phyloP scores from a whole-genome alignment of 2,888 invertebrate species.

The Cerceris ruficornis region DNA sequence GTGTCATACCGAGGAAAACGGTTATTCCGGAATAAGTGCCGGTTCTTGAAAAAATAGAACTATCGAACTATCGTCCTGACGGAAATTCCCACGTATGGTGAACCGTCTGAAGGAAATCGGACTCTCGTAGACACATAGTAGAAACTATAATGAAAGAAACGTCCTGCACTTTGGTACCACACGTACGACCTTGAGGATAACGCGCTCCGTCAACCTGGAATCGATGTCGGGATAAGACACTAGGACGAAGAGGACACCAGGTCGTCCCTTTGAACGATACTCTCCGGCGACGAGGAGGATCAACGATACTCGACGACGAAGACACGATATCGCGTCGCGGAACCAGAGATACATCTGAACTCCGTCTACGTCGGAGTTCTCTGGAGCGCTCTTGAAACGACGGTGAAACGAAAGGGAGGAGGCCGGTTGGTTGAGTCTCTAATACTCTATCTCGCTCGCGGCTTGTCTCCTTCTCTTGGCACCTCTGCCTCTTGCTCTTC shows the following conservation, averaged over 20 bases:
- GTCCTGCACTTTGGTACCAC: too few species aligned
- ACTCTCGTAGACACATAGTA: too few species aligned
- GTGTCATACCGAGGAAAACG: too few species aligned
- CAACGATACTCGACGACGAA: not conserved
- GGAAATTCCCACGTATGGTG: too few species aligned
- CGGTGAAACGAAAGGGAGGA: constrained; percentile 56
- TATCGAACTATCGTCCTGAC: too few species aligned
- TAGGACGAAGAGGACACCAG: not conserved
- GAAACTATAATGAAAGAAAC: too few species aligned
- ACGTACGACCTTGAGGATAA: not conserved
- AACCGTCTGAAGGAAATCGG: too few species aligned
- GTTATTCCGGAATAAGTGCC: too few species aligned
- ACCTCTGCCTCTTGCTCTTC: constrained; percentile 39
- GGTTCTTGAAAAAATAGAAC: too few species aligned
- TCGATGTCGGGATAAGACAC: not conserved
- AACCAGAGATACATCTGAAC: constrained; percentile 3
- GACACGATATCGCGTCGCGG: not conserved
- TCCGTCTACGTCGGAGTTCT: not conserved
- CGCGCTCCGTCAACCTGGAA: too few species aligned
- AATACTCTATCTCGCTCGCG: constrained; percentile 48
- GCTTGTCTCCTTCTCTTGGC: constrained; percentile 22
- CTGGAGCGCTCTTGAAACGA: constrained; percentile 50
- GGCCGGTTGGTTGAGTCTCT: constrained; percentile 53
- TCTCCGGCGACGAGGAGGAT: not conserved
- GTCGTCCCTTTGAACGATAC: not conserved